Evolutionary conservation across 1,140 invertebrate species (phyloP).

Genomic region (Bradysia coprophila): DNA sequence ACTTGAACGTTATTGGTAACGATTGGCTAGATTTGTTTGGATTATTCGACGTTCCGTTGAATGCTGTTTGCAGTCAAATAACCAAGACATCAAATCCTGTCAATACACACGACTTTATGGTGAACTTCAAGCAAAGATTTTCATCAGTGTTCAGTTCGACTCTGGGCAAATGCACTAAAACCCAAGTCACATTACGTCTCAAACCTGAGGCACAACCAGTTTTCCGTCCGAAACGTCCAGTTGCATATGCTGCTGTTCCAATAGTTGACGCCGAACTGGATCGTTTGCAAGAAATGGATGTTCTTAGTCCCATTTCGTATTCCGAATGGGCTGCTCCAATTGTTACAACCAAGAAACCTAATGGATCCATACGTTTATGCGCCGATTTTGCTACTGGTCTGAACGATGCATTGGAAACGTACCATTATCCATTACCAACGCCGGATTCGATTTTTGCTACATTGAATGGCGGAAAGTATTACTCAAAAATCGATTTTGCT

Average conservation of each 20-base stretch:
- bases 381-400: constrained; percentile 16
- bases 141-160: too few species aligned
- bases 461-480: constrained; percentile 7
- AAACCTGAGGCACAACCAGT: constrained; percentile 2
- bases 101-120: too few species aligned
- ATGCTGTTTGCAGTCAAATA: too few species aligned
- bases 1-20: too few species aligned
- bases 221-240: constrained; percentile 3
- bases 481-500: constrained; percentile 10
- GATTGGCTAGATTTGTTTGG: too few species aligned
- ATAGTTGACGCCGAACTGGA: constrained; percentile 18
- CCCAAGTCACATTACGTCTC: too few species aligned
- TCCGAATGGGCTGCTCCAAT: constrained; percentile 24
- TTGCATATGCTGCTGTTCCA: background rate
- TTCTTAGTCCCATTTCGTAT: constrained; percentile 9
- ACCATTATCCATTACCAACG: constrained; percentile 12
- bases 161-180: too few species aligned
- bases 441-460: constrained; percentile 11
- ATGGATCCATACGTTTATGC: constrained; percentile 23
- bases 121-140: too few species aligned
- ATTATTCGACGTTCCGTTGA: too few species aligned
- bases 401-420: constrained; percentile 4
- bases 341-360: constrained; percentile 25
- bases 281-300: constrained; percentile 13
- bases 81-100: too few species aligned